Percentiles rank a stretch among this genome's conserved stretches.
Conservation (phyloP, 2,797 vertebrate species). For the Periparus ater region DNA sequence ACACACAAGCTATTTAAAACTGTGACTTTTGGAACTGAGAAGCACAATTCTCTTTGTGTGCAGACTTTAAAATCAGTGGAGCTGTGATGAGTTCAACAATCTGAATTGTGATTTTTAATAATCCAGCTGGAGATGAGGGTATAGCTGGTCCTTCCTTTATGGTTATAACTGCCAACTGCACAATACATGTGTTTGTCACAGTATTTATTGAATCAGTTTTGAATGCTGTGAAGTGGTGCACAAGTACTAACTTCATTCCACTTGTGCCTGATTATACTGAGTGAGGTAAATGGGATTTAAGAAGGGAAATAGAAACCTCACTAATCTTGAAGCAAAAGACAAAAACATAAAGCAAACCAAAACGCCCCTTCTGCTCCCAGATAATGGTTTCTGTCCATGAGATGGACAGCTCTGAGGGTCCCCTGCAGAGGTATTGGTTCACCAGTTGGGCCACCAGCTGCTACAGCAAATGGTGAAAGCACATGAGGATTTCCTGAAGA, state of each 20-base stretch:
- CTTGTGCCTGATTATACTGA: background rate
- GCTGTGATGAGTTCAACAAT: background rate
- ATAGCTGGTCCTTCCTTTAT: background rate
- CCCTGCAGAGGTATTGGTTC: background rate
- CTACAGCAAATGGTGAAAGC: background rate
- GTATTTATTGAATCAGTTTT: background rate
- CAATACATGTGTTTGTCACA: background rate
- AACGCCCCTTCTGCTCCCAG: background rate
- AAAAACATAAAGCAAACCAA: background rate
- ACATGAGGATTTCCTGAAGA: background rate
- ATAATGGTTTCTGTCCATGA: background rate
- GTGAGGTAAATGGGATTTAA: background rate
- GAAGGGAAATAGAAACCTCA: background rate
- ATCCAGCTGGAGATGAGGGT: background rate
- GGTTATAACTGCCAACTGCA: background rate
- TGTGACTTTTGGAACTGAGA: background rate
- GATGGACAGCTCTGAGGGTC: background rate
- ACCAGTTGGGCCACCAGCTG: background rate
- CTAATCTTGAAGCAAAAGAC: background rate
- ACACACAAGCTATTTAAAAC: background rate
- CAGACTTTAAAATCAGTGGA: background rate
- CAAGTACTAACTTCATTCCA: background rate
- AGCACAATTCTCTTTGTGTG: background rate
- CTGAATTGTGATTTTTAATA: background rate
- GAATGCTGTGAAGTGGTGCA: background rate